Evolutionary conservation across 2,797 vertebrate species (phyloP).

Genomic region (Labeo calbasu): DNA sequence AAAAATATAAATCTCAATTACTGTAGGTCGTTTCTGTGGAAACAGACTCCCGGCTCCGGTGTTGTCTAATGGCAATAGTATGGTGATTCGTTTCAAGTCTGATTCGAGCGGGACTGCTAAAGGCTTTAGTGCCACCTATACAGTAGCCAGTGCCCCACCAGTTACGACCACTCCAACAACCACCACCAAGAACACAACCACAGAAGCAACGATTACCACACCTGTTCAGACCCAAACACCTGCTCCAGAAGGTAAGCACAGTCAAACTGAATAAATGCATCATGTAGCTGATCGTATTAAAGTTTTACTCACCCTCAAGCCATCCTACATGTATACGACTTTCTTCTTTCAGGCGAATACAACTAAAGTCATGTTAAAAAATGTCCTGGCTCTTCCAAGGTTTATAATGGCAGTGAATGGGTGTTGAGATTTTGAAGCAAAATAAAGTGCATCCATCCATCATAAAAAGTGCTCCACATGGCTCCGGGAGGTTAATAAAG

Average conservation of each 20-base stretch:
- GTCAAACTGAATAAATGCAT: neutral
- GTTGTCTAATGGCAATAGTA: slow-evolving; percentile 68
- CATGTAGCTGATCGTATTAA: neutral
- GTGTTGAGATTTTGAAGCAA: too few species aligned
- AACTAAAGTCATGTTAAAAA: too few species aligned
- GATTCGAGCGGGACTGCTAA: slow-evolving; percentile 67
- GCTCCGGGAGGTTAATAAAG: too few species aligned
- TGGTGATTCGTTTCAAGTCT: slow-evolving; percentile 78
- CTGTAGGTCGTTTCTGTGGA: slow-evolving; percentile 77
- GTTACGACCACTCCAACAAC: slow-evolving; percentile 50
- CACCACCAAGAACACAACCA: slow-evolving; percentile 32
- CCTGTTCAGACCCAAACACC: slow-evolving; percentile 2
- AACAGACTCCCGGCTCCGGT: slow-evolving; percentile 65
- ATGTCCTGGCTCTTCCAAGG: too few species aligned
- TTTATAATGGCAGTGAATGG: too few species aligned
- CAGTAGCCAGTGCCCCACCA: slow-evolving; percentile 66
- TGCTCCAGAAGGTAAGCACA: slow-evolving; percentile 58
- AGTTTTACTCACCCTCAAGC: too few species aligned
- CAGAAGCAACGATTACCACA: slow-evolving; percentile 33
- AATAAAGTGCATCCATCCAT: too few species aligned
- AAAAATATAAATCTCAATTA: slow-evolving; percentile 40
- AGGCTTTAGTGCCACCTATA: slow-evolving; percentile 76
- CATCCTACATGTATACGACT: too few species aligned
- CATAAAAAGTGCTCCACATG: too few species aligned
- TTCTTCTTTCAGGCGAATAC: too few species aligned